Percentiles rank a stretch among this genome's conserved stretches.
phyloP scores from a whole-genome alignment of 2,797 vertebrate genomes.

The Ibycter americanus region DNA sequence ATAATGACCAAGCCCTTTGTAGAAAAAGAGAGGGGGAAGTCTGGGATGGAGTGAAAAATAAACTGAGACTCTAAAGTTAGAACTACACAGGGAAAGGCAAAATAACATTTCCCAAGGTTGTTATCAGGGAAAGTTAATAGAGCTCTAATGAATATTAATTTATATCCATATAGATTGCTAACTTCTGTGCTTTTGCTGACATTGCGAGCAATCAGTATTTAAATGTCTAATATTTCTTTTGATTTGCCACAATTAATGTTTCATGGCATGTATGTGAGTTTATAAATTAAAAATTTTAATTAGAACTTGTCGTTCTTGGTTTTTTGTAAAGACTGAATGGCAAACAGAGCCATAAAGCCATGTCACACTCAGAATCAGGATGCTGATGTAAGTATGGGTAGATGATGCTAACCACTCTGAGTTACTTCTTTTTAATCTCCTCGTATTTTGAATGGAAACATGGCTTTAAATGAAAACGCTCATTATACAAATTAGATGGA shows the following conservation, averaged over 20 bases:
- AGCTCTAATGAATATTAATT: constrained; percentile 42
- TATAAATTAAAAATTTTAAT: constrained; percentile 80
- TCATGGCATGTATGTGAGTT: constrained; percentile 75
- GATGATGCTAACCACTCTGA: constrained; percentile 1
- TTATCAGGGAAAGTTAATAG: constrained; percentile 8
- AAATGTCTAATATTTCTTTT: constrained; percentile 71
- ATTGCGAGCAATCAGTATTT: constrained; percentile 77
- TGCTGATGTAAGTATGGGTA: not conserved
- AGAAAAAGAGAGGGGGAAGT: not conserved
- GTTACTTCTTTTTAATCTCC: constrained; percentile 57
- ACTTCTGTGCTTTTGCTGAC: constrained; percentile 50
- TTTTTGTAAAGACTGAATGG: not conserved
- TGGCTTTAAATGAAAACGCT: constrained; percentile 61
- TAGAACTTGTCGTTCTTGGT: constrained; percentile 3
- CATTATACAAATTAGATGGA: constrained; percentile 64
- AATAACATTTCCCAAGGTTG: constrained; percentile 8
- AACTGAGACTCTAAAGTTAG: not conserved
- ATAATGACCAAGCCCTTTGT: not conserved
- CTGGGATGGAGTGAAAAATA: not conserved
- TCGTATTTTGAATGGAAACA: constrained; percentile 52
- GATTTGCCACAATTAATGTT: constrained; percentile 81
- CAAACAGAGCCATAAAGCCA: not conserved
- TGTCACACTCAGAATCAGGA: not conserved
- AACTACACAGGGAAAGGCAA: not conserved
- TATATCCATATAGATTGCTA: not conserved